These are phyloP conservation scores for Rhopalosiphum maidis DNA, from an alignment of 1,140 invertebrate species.

Conservation along the genomic window DNA sequence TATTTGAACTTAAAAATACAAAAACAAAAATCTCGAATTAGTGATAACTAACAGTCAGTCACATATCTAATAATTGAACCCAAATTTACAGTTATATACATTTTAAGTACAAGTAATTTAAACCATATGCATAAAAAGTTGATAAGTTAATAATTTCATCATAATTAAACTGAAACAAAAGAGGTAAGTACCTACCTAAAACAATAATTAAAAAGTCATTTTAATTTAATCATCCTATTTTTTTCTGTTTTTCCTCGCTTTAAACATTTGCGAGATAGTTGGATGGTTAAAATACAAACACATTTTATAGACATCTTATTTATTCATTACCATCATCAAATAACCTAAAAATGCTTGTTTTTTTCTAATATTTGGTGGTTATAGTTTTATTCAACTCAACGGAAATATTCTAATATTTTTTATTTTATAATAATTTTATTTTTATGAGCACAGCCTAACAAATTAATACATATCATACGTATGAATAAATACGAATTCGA, in stretches of 20 bases:
- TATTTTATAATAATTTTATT: neutral
- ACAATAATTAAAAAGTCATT: neutral
- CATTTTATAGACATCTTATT: neutral
- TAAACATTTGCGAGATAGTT: neutral
- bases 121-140: too few relatives aligned
- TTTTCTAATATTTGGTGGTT: neutral
- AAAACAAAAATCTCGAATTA: neutral
- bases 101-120: too few relatives aligned
- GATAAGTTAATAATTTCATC: too few relatives aligned
- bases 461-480: neutral
- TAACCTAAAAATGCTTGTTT: neutral
- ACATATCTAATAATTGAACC: neutral
- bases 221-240: neutral
- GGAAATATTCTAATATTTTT: neutral
- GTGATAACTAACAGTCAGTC: neutral
- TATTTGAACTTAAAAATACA: neutral
- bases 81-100: neutral
- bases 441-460: neutral
- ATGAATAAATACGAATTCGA: neutral
- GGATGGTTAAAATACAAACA: too few relatives aligned
- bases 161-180: too few relatives aligned
- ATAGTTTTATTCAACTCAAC: neutral
- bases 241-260: neutral
- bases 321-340: neutral
- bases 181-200: neutral